These are phyloP conservation scores for Paradoxurus hermaphroditus DNA, from an alignment of 2,113 vertebrate species.

Conservation along the genomic window DNA sequence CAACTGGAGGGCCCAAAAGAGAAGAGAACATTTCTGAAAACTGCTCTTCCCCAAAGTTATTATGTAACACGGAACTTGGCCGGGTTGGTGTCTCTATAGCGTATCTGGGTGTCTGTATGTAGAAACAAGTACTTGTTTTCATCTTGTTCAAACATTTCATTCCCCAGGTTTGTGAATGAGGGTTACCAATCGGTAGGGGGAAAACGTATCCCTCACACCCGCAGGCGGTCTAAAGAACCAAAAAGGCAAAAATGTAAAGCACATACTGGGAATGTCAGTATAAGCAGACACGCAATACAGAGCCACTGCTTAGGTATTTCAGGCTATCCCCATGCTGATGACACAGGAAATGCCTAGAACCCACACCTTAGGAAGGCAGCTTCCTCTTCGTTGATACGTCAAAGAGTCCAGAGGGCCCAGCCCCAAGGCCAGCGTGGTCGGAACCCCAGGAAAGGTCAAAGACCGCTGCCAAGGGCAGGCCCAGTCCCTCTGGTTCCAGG, in stretches of 20 bases:
- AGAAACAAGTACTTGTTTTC: not conserved
- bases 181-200: not conserved
- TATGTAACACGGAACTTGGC: not conserved
- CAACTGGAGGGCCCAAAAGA: rapidly evolving
- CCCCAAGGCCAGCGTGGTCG: rapidly evolving
- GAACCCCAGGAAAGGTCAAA: not conserved
- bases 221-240: not conserved
- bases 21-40: not conserved
- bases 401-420: not conserved
- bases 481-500: rapidly evolving
- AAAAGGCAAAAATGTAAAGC: not conserved
- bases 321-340: not conserved
- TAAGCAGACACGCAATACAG: not conserved
- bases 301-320: not conserved
- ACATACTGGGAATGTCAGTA: not conserved
- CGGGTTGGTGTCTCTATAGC: rapidly evolving
- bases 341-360: not conserved
- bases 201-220: not conserved
- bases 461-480: not conserved
- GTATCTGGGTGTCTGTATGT: rapidly evolving
- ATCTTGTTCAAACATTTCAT: not conserved
- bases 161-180: not conserved
- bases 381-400: not conserved
- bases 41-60: not conserved
- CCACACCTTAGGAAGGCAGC: no score